Base-by-base conservation (phyloP, 1,140 invertebrate genomes). In the Anagrus nilaparvatae region DNA sequence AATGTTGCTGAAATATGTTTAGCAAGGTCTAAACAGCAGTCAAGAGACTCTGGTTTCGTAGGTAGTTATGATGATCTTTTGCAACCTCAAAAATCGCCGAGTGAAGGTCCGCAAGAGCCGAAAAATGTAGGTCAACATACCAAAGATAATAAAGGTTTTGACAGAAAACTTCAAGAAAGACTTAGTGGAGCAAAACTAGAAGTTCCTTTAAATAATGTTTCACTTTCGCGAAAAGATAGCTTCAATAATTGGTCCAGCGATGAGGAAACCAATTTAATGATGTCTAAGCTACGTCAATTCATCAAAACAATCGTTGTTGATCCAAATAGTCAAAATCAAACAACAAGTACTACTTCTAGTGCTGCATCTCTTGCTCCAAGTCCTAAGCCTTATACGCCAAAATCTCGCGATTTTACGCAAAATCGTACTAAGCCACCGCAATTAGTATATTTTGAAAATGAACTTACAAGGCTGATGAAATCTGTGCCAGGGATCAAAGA, bases 171-270 rank as follows among this genome's bases (percentile, higher is more conserved):
- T 3, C 21, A 38, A 0, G 44, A 46, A 12, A n/a, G 44, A 17
- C 21, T 46, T 2, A 41, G 36, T 47, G 18, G 44, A 49, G 31
- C 18, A 1, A 35, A 31, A 12, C 29, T 59, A 5, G 16, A 53
- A 56, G 20, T 57, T n/a, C 54, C 53, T 18, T 40, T 58, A 13
- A 53, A 55, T 13, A 58, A 55, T n/a, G 48, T 71, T 18, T 72
- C 73, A 8, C 56, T 88, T 1, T 78, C 77, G 4, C 72, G 87
- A 20, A 89, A 89, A 61, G 87, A 91, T 59, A 89, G 85, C 55
- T 91, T 91, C 61, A 89, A 90, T 56, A 89, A 90, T 53, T 91
- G 87, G 87, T 89, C 85, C 30, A 90, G 87, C 0, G 87, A 92
- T 56, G 87, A 92, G 59, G 88, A 91, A 65, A 91, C 88, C 1